These are phyloP conservation scores for Gastracanthus pulcherrimus DNA, from an alignment of 2,888 invertebrate genomes.

Conservation along the genomic window DNA sequence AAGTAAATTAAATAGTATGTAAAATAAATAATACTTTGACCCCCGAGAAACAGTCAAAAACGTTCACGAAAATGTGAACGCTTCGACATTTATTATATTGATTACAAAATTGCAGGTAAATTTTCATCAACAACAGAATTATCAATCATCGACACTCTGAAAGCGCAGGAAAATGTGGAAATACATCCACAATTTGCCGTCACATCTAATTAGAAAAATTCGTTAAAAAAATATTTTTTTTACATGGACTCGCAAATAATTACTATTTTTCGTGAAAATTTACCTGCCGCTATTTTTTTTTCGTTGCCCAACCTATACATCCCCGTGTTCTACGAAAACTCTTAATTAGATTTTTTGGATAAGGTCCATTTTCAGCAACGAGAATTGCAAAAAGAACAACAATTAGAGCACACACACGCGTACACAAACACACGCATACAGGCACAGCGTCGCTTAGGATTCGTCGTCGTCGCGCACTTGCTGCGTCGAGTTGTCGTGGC, in stretches of 20 bases:
- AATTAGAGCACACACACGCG: neutral
- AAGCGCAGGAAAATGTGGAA: no score
- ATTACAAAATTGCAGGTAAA: constrained; percentile 13
- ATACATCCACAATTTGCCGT: neutral
- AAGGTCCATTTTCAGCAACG: neutral
- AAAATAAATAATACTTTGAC: constrained; percentile 52
- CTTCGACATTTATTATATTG: neutral
- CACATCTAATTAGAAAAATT: neutral
- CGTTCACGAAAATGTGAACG: constrained; percentile 24
- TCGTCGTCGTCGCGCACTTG: constrained; percentile 52
- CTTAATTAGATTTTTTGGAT: no score
- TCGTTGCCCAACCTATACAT: neutral
- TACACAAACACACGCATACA: no score
- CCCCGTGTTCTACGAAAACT: no score
- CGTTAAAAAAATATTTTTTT: neutral
- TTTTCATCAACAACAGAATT: neutral
- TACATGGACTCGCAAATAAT: neutral
- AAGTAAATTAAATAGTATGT: constrained; percentile 21
- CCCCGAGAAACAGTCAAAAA: constrained; percentile 6
- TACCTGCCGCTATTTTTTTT: neutral
- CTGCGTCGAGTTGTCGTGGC: constrained; percentile 78
- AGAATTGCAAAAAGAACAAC: neutral
- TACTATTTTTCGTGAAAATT: constrained; percentile 15
- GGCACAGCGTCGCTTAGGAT: neutral
- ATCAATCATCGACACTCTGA: no score